phyloP scores from a whole-genome alignment of 37 sponge, comb jelly and placozoan genomes.

The Corticium candelabrum region DNA sequence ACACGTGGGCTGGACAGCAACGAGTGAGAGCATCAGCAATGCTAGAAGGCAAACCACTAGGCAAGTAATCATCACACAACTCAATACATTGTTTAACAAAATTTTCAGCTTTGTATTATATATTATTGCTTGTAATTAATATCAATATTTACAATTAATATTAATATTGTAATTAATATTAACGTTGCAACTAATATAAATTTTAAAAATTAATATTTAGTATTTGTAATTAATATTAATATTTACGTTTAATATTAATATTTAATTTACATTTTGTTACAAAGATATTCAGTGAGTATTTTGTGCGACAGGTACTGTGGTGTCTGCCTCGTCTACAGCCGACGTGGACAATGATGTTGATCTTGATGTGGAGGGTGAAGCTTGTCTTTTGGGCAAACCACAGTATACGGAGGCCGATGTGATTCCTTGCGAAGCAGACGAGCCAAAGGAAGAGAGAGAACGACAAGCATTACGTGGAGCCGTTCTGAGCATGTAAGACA shows the following conservation, averaged over 20 bases:
- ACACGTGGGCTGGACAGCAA: slow-evolving; percentile 20
- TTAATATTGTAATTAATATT: too few species aligned
- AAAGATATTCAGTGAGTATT: background rate
- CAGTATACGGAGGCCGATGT: slow-evolving; percentile 26
- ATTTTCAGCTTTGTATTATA: too few species aligned
- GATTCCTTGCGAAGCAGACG: slow-evolving; percentile 22
- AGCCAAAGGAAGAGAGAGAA: slow-evolving; percentile 3
- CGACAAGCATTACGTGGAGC: background rate
- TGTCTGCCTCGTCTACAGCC: background rate
- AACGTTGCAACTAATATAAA: too few species aligned
- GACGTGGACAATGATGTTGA: slow-evolving; percentile 8
- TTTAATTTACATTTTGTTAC: background rate
- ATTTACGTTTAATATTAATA: too few species aligned
- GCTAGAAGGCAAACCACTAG: background rate
- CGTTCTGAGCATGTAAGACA: background rate
- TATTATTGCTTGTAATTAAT: too few species aligned
- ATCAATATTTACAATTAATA: too few species aligned
- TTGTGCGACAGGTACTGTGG: background rate
- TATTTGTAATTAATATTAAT: too few species aligned
- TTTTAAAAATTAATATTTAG: too few species aligned
- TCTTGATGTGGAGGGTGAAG: slow-evolving; percentile 27
- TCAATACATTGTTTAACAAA: too few species aligned
- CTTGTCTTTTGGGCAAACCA: slow-evolving; percentile 9
- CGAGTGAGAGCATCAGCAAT: slow-evolving; percentile 11
- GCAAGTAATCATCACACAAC: background rate